Base-by-base conservation (phyloP, 1,140 invertebrate species). In the Spodoptera litura region DNA sequence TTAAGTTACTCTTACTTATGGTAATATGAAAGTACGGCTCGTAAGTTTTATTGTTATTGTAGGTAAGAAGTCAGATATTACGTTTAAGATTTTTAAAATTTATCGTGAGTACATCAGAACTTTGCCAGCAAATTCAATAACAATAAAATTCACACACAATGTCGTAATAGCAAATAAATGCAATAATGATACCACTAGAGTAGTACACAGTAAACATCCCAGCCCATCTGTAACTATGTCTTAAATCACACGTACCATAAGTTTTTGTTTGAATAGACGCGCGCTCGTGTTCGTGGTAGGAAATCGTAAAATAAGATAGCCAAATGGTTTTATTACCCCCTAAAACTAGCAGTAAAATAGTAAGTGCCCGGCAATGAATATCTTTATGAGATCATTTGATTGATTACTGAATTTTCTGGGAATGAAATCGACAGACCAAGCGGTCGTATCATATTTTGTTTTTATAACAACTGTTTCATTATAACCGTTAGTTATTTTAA, bases 381-480 rank as follows among this genome's bases (percentile, higher is more conserved):
- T 84, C 82, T 88, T 86, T 88, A 88, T 86, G 83, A 80, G 83
- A 83, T 86, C 82, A 85, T 87, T 87, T 88, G 85, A 88, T 88
- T 88, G 87, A 88, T 88, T 88, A 85, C 83, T 70, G 56, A 85
- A 87, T 85, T 83, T 78, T 83, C 78, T 78, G 53, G 58, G 78
- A 53, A 75, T 49, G 59, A 75, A 75, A 75, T 52, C 59, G 13
- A 52, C 52, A 68, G 8, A 49, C 1, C 20, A 15, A 25, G 15
- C 25, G 9, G 44, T 13, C 11, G 64, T 61, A 51, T 66, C 49
- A 66, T 51, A 66, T 66, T 66, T 51, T 11, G 25, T 68, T 27
- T n/a, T 51, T 66, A 35, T 15, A 15, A 13, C 2, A 35, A 62
- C 58, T 13, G 59, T 27, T 62, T 62, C 9, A 64, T 64, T 64